Evolutionary conservation across 2,888 invertebrate species (phyloP).

Genomic region (Abrostola triplasia): DNA sequence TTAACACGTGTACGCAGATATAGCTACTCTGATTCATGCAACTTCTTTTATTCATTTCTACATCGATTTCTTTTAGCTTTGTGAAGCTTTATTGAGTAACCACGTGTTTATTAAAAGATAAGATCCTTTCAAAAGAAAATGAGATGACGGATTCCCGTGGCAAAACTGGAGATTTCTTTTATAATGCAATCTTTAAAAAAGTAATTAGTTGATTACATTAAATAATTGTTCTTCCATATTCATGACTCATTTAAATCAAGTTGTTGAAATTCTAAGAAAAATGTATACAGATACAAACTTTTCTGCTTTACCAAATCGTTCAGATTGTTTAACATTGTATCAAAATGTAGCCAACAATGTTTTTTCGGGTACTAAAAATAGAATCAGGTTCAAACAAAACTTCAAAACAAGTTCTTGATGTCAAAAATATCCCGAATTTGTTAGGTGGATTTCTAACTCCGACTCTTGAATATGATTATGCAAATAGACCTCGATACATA

Average conservation of each 20-base stretch:
- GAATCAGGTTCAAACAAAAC: slow-evolving; percentile 10
- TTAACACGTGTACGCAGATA: slow-evolving; percentile 32
- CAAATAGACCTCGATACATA: slow-evolving; percentile 63
- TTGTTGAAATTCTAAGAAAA: no score
- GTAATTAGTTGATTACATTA: no score
- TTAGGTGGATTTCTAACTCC: slow-evolving; percentile 50
- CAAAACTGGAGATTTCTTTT: no score
- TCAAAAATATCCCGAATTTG: slow-evolving; percentile 34
- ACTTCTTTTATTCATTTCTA: slow-evolving; percentile 8
- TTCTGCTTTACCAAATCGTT: no score
- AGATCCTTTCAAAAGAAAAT: background rate
- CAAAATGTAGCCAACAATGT: background rate
- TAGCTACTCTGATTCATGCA: slow-evolving; percentile 42
- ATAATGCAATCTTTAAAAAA: no score
- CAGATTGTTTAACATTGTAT: background rate
- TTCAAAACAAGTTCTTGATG: slow-evolving; percentile 22
- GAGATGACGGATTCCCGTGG: background rate
- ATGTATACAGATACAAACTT: no score
- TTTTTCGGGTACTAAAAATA: slow-evolving; percentile 11
- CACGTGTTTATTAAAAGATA: background rate
- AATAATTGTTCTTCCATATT: no score
- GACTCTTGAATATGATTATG: slow-evolving; percentile 70
- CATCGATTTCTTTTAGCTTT: slow-evolving; percentile 4
- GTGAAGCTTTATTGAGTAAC: background rate
- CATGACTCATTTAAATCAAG: no score